Conservation (phyloP, 2,888 invertebrate species). For the Cheilosia soror region DNA sequence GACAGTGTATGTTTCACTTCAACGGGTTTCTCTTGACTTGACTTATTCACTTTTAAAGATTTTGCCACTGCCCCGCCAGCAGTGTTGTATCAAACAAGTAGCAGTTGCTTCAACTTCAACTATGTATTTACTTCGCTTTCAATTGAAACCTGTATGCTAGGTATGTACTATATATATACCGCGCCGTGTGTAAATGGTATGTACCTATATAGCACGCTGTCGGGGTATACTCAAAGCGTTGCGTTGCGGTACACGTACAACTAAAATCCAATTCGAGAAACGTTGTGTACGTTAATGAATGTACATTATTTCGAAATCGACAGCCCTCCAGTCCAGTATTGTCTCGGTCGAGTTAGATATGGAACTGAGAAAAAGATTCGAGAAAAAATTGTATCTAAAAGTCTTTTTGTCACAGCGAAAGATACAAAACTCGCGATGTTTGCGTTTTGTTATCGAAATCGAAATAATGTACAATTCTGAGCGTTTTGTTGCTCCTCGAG, state of each 20-base stretch:
- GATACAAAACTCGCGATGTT: slow-evolving; percentile 45
- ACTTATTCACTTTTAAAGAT: slow-evolving; percentile 62
- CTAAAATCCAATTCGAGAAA: neutral
- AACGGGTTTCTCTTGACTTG: slow-evolving; percentile 60
- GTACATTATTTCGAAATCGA: slow-evolving; percentile 34
- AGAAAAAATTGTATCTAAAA: slow-evolving; percentile 14
- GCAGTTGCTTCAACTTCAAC: slow-evolving; percentile 9
- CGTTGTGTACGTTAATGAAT: neutral
- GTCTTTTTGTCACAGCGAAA: slow-evolving; percentile 16
- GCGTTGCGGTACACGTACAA: neutral
- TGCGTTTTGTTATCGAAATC: slow-evolving; percentile 66
- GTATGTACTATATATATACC: neutral
- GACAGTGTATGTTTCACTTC: slow-evolving; percentile 40
- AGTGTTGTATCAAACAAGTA: neutral
- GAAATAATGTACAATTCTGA: neutral
- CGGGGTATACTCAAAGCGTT: neutral
- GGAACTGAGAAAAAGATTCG: slow-evolving; percentile 30
- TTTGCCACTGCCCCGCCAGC: neutral
- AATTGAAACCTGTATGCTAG: slow-evolving; percentile 42
- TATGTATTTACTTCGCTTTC: slow-evolving; percentile 42
- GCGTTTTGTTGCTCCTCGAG: slow-evolving; percentile 23
- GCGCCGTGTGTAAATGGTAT: neutral
- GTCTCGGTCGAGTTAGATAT: slow-evolving; percentile 28
- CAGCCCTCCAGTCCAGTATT: neutral
- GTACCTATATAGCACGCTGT: neutral